phyloP scores from a whole-genome alignment of 2,113 vertebrate genomes.

The Corythornis vintsioides region DNA sequence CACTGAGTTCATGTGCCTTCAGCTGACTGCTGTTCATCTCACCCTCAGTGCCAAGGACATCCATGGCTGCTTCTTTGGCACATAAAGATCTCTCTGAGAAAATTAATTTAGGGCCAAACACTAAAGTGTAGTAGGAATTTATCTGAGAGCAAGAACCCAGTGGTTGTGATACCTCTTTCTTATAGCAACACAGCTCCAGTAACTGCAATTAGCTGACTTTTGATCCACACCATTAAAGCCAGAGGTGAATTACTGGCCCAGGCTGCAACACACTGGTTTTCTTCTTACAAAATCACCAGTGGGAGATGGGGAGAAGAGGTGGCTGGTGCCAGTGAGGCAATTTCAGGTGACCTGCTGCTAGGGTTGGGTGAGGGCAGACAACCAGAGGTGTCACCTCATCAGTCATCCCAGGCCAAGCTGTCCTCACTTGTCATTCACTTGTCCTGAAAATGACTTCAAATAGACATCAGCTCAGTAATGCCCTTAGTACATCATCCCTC shows the following conservation, averaged over 20 bases:
- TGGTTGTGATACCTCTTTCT: background rate
- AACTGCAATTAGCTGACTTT: background rate
- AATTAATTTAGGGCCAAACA: background rate
- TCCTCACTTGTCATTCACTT: background rate
- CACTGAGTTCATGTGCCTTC: background rate
- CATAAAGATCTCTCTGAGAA: background rate
- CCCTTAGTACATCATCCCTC: background rate
- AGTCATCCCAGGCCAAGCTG: background rate
- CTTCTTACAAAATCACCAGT: background rate
- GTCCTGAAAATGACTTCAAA: background rate
- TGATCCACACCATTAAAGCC: background rate
- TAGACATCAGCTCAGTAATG: fast-evolving
- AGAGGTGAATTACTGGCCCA: background rate
- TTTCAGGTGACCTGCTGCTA: background rate
- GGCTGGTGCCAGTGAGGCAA: background rate
- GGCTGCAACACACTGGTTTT: background rate
- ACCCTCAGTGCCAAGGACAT: background rate
- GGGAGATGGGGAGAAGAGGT: background rate
- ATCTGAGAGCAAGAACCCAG: background rate
- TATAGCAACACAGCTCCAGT: background rate
- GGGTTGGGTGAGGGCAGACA: background rate
- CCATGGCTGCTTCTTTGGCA: background rate
- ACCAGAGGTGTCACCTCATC: background rate
- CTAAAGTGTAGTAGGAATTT: background rate
- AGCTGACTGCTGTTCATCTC: background rate